phyloP scores from a whole-genome alignment of 2,888 invertebrate species.

The Melanostoma scalare region DNA sequence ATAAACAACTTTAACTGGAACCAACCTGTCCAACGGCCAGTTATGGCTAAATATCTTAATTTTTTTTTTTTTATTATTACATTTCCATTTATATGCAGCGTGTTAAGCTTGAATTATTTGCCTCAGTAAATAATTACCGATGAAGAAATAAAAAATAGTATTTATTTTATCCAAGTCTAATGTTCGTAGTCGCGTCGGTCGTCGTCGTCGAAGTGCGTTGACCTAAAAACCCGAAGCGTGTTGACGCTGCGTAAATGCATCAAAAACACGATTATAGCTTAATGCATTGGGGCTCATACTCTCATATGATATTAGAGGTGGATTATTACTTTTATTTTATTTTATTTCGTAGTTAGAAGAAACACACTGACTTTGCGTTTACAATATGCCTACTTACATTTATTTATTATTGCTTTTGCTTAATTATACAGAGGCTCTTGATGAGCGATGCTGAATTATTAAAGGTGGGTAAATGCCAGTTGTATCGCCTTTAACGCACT shows the following conservation, averaged over 20 bases:
- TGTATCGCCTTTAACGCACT: constrained; percentile 19
- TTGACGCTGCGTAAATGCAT: constrained; percentile 27
- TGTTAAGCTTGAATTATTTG: constrained; percentile 50
- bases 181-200: constrained; percentile 15
- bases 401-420: constrained; percentile 8
- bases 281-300: not conserved
- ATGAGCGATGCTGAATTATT: not conserved
- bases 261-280: constrained; percentile 33
- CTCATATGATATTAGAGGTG: constrained; percentile 17
- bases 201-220: constrained; percentile 51
- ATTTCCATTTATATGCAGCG: constrained; percentile 39
- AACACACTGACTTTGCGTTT: constrained; percentile 24
- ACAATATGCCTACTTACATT: constrained; percentile 11
- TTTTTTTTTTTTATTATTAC: constrained; percentile 33
- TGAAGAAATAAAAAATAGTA: constrained; percentile 1
- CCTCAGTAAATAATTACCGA: constrained; percentile 18
- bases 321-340: constrained; percentile 2
- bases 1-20: constrained; percentile 44
- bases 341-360: constrained; percentile 17
- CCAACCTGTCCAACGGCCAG: constrained; percentile 24
- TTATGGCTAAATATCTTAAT: constrained; percentile 29
- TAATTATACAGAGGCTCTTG: constrained; percentile 31
- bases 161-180: constrained; percentile 24
- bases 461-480: not conserved
- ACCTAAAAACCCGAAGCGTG: constrained; percentile 53